A percentile compares a stretch with the other conserved stretches of the same genome.
phyloP scores from a whole-genome alignment of 2,797 vertebrate species.

The Semotilus atromaculatus region DNA sequence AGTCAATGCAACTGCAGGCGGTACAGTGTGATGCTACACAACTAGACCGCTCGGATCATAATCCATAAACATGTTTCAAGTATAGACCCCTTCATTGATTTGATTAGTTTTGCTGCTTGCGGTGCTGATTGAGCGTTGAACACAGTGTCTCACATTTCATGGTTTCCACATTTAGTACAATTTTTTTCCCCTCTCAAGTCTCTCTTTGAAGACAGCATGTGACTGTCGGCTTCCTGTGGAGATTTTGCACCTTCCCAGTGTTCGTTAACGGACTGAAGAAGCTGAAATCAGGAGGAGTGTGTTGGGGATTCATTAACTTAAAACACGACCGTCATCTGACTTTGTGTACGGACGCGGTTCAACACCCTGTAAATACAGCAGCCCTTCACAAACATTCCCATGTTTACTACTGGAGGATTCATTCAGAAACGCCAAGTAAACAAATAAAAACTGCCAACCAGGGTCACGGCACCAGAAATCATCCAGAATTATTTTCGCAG shows the following conservation, averaged over 20 bases:
- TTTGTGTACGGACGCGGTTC: neutral
- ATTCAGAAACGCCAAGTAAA: neutral
- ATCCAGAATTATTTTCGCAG: neutral
- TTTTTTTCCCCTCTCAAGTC: neutral
- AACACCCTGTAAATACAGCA: neutral
- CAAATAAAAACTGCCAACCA: neutral
- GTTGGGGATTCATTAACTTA: slow-evolving; percentile 1
- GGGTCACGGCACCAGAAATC: slow-evolving; percentile 6
- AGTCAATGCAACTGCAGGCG: neutral
- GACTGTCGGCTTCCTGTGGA: slow-evolving; percentile 10
- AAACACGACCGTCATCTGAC: neutral
- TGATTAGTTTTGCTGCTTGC: neutral
- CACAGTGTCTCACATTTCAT: neutral
- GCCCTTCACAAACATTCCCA: too few species aligned
- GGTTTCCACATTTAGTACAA: neutral
- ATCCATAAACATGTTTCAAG: neutral
- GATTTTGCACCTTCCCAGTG: slow-evolving; percentile 1
- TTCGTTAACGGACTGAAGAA: neutral
- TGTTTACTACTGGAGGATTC: too few species aligned
- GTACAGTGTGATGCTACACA: neutral
- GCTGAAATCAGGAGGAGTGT: neutral
- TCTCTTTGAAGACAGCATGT: neutral
- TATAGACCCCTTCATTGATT: neutral
- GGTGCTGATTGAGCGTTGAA: neutral
- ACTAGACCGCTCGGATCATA: neutral